Base-by-base conservation (phyloP, 1,140 invertebrate genomes). In the Chelonus insularis region DNA sequence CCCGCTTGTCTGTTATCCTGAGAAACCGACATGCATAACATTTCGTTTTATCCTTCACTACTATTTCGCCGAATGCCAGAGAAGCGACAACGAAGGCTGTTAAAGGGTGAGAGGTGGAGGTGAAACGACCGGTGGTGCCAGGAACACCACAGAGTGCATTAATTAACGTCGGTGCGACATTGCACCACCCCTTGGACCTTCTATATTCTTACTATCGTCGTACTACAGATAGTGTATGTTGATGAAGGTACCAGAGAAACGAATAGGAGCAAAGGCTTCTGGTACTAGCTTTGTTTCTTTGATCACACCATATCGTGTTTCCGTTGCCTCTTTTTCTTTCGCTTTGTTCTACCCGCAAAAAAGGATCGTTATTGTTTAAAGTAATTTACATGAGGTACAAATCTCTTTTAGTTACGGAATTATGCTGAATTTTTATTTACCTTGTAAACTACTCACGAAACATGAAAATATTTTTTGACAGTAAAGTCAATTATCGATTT, bases 161-260 rank as follows among this genome's bases (percentile, higher is more conserved):
- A 72, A 72, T 72, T 72, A 72, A 70, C 66, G 68, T 67, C 68
- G 52, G 47, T 60, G 62, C 60, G 61, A 66, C 60, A 43, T 68
- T 63, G 55, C 62, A 43, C 60, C 57, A 62, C 52, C 63, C 18
- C 34, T 41, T 36, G 43, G 47, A 12, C 21, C 8, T 11, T 23
- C 41, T 45, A 41, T 25, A 16, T 11, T 41, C 39, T 8, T 36
- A 43, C 20, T 12, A 51, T 21, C 37, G 9, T 21, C n/a, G 39
- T 52, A 32, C 20, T 43, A 60, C 16, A 55, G 59, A 60, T 60
- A 34, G 48, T 60, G 52, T 37, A 61, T 37, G 14, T 36, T 47
- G 59, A 61, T 61, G 55, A 61, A 47, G 41, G 14, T 23, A 34
- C 52, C 32, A 11, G 32, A 55, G 34, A 51, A 51, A 34, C 48